Base-by-base conservation (phyloP, 2,888 invertebrate genomes). In the Saturnia japonica region DNA sequence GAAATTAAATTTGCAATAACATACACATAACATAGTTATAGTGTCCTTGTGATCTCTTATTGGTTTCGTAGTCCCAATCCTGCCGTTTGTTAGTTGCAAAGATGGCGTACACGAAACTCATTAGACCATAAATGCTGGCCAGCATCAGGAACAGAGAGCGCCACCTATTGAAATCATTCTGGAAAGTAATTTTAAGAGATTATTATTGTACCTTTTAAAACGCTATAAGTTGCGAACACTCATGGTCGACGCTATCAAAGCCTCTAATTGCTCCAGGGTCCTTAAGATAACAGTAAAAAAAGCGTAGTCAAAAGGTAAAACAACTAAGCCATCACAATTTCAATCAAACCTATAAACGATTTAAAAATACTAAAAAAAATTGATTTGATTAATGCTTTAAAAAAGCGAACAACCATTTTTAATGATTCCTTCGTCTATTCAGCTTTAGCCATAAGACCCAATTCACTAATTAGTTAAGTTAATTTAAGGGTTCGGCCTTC, bases 71-170 rank as follows among this genome's bases (percentile, higher is more conserved):
- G 80, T 97, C 96, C 97, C 97, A 97, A 12, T 92, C 84, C 81
- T 97, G 97, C 0, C 96, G 90, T 69, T 95, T 94, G 14, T 95
- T 95, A 72, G 95, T 95, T 0, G 96, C 96, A 72, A 96, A 96
- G 9, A 95, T 78, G 0, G 96, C 86, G 83, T 96, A 97, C 22
- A 96, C 82, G 0, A 95, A 85, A 80, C 96, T 96, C 62, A 96
- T 95, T 0, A 95, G 76, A 3, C 96, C 88, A 78, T 96, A 96
- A 66, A 97, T 84, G 14, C 90, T 94, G 0, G 96, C 95, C 0
- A 97, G 91, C 2, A 95, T 89, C 71, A 96, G 95, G 85, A 97
- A 96, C 2, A 97, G 95, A 12, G 94, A 89, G 64, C 95, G 94
- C 97, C 97, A 97, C 78, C 95, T 95, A 6, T 79, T 77, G 9